Conservation (phyloP, 2,113 vertebrate genomes). For the Ceyx margarethae region DNA sequence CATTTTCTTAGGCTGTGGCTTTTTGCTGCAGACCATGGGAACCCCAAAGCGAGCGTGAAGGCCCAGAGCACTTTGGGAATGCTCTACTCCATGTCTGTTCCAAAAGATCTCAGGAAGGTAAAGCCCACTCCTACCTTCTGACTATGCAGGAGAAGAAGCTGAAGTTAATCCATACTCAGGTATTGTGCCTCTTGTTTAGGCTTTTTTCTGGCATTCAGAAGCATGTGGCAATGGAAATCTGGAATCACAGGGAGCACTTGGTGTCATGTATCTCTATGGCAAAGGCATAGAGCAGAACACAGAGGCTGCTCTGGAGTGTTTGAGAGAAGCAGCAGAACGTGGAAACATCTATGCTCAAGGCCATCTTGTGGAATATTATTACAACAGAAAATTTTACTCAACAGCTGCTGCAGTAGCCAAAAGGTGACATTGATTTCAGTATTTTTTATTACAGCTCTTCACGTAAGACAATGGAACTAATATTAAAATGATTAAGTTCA, state of each 20-base stretch:
- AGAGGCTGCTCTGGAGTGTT: slow-evolving; percentile 69
- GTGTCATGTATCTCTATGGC: slow-evolving; percentile 82
- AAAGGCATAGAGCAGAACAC: slow-evolving; percentile 65
- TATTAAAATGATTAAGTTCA: not conserved
- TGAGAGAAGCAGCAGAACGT: slow-evolving; percentile 74
- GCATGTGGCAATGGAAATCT: slow-evolving; percentile 82
- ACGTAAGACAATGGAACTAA: not conserved
- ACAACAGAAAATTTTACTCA: slow-evolving; percentile 77
- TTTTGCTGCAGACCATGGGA: slow-evolving; percentile 79
- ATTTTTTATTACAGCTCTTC: not conserved
- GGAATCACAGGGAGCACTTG: slow-evolving; percentile 82
- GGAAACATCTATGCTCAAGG: slow-evolving; percentile 83
- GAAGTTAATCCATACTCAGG: not conserved
- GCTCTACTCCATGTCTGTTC: slow-evolving; percentile 75
- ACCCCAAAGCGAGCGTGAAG: slow-evolving; percentile 80
- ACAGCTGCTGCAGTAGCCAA: slow-evolving; percentile 73
- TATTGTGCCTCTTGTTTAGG: slow-evolving; percentile 56
- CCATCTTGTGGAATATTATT: slow-evolving; percentile 79
- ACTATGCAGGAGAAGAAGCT: too few species aligned
- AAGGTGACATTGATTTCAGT: slow-evolving; percentile 67
- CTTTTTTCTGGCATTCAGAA: slow-evolving; percentile 86
- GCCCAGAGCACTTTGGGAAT: slow-evolving; percentile 80
- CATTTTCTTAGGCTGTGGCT: slow-evolving; percentile 74
- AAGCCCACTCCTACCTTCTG: not conserved
- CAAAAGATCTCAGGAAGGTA: slow-evolving; percentile 79